Base-by-base conservation (phyloP, 2,888 invertebrate genomes). In the Myathropa florea region DNA sequence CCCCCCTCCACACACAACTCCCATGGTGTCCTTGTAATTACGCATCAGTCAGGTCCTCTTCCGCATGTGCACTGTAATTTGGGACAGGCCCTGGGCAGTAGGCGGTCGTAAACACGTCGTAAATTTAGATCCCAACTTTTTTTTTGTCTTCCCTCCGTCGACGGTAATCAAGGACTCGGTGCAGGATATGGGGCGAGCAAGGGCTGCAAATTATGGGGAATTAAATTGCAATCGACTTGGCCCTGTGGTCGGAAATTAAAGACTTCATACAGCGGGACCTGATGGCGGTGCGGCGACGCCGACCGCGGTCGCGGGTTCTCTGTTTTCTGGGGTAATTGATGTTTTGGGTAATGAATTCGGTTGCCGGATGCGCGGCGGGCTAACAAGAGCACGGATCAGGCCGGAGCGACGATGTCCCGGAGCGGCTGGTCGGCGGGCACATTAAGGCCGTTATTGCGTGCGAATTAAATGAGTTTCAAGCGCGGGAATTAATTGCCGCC, bases 1-100 rank as follows among this genome's bases (percentile, higher is more conserved):
- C 23, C 36, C 28, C 55, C 68, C 63, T n/a, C n/a, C n/a, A n/a
- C n/a, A n/a, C n/a, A n/a, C n/a, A n/a, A n/a, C n/a, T n/a, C n/a
- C n/a, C n/a, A n/a, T n/a, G n/a, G 39, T 71, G 61, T 80, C 81
- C 76, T 75, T 85, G 59, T 76, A 80, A 77, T 81, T 72, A 76
- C 60, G 33, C 55, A 72, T 28, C 46, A 18, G 46, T 6, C 18
- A 2, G 18, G n/a, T 18, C 3, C 46, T 18, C 46, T 46, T 18
- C 46, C 46, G 46, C 46, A 3, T 46, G 46, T 1, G 6, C 46
- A 18, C 7, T 46, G 46, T n/a, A 46, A 46, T 46, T 46, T 46
- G 46, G 46, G 46, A 0, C 46, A 7, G 2, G n/a, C 46, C 46
- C 18, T 18, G 18, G 46, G 46, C 46, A 1, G 7, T 7, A 18